Evolutionary conservation across 2,113 vertebrate genomes (phyloP).

Genomic region (Oryzias woworae): DNA sequence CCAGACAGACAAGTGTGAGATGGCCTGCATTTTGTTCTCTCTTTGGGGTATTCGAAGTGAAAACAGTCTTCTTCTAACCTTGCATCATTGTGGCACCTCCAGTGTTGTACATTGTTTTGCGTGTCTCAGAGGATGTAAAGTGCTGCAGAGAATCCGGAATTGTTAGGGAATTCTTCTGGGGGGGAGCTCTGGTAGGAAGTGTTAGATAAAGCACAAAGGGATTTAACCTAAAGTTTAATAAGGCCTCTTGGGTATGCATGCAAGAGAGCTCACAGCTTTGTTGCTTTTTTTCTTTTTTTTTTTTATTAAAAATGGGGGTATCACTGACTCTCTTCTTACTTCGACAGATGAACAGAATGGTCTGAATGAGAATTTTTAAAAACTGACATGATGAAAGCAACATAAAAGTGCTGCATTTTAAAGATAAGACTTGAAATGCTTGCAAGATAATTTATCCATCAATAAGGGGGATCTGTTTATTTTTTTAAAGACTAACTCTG

Average conservation of each 20-base stretch:
- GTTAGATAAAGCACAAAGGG: slow-evolving; percentile 41
- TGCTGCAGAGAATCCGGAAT: slow-evolving; percentile 42
- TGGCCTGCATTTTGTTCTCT: slow-evolving; percentile 5
- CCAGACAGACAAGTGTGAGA: not conserved
- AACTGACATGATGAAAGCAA: slow-evolving; percentile 11
- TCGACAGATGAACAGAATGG: slow-evolving; percentile 6
- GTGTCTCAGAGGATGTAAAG: slow-evolving; percentile 37
- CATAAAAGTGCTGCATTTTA: not conserved
- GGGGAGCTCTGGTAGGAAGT: slow-evolving; percentile 21
- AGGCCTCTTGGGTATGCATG: slow-evolving; percentile 57
- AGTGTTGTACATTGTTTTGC: slow-evolving; percentile 17
- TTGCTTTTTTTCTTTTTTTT: slow-evolving; percentile 18
- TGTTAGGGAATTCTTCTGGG: slow-evolving; percentile 43
- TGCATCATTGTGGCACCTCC: slow-evolving; percentile 10
- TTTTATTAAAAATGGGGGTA: slow-evolving; percentile 6
- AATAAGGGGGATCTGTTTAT: no score
- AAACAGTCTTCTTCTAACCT: slow-evolving; percentile 29
- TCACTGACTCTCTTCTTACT: not conserved
- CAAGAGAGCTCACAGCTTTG: slow-evolving; percentile 29
- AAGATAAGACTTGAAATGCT: slow-evolving; percentile 20
- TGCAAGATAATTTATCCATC: no score
- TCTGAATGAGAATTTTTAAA: slow-evolving; percentile 1
- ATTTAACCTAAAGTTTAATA: slow-evolving; percentile 67
- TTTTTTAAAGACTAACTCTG: no score
- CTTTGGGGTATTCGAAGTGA: slow-evolving; percentile 10